Conservation (phyloP, 2,797 vertebrate genomes). For the Enteromius treurensis region DNA sequence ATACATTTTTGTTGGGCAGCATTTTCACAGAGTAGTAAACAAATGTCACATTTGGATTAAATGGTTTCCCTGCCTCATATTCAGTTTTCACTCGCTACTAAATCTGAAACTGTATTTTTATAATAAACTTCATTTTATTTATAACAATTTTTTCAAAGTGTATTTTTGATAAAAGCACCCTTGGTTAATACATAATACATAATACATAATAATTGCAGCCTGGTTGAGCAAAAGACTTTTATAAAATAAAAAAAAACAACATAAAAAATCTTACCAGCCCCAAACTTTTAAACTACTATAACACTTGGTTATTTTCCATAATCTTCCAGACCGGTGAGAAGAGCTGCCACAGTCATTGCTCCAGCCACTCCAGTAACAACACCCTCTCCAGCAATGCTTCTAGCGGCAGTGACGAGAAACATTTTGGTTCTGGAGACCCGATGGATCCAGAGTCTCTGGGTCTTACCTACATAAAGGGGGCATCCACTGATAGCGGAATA, state of each 20-base stretch:
- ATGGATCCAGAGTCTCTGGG: slow-evolving; percentile 84
- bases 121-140: too few species aligned
- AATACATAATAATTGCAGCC: background rate
- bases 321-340: slow-evolving; percentile 77
- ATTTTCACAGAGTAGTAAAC: background rate
- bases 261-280: background rate
- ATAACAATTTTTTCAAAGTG: too few species aligned
- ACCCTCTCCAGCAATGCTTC: slow-evolving; percentile 84
- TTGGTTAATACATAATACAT: background rate
- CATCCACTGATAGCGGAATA: slow-evolving; percentile 86
- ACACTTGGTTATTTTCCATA: background rate
- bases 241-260: background rate
- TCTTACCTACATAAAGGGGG: slow-evolving; percentile 83
- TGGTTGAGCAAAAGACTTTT: background rate
- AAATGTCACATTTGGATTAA: slow-evolving; percentile 7
- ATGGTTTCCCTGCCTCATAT: slow-evolving; percentile 1
- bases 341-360: slow-evolving; percentile 72
- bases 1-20: slow-evolving; percentile 2
- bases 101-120: background rate
- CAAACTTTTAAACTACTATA: background rate
- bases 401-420: slow-evolving; percentile 82
- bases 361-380: slow-evolving; percentile 85
- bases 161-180: background rate
- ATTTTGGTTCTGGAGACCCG: slow-evolving; percentile 83
- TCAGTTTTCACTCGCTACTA: background rate